Evolutionary conservation across 2,113 vertebrate species (phyloP).

Genomic region (Mastomys coucha): DNA sequence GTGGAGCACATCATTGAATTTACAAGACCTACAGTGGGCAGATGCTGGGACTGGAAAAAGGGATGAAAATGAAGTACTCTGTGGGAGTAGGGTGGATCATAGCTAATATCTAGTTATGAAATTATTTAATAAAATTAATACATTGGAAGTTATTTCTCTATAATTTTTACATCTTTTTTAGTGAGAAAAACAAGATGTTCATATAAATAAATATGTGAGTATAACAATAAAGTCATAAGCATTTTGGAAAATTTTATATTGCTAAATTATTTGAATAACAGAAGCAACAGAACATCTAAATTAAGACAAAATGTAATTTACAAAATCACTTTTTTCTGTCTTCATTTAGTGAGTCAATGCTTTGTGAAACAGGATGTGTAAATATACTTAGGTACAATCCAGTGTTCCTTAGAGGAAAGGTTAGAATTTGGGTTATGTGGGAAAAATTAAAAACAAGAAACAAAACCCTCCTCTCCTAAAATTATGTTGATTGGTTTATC

Average conservation of each 20-base stretch:
- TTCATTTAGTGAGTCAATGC: not conserved
- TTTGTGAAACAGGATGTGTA: not conserved
- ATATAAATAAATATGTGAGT: not conserved
- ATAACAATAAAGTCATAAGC: not conserved
- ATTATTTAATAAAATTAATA: not conserved
- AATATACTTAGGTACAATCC: not conserved
- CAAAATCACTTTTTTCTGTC: not conserved
- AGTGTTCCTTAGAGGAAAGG: not conserved
- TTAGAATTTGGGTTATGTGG: not conserved
- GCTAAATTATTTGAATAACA: not conserved
- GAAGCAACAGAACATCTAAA: not conserved
- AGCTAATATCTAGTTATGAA: not conserved
- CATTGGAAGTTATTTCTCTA: not conserved
- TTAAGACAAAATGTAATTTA: not conserved
- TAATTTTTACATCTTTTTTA: not conserved
- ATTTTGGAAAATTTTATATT: not conserved
- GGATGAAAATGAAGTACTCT: not conserved
- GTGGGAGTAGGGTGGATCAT: not conserved
- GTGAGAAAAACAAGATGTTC: not conserved
- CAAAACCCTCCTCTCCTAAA: not conserved
- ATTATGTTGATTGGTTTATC: not conserved
- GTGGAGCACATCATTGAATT: conserved; percentile 6
- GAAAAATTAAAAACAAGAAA: not conserved
- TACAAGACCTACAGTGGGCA: not conserved
- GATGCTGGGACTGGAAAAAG: not conserved